phyloP scores from a whole-genome alignment of 2,888 invertebrate genomes.

The Pollenia amentaria region DNA sequence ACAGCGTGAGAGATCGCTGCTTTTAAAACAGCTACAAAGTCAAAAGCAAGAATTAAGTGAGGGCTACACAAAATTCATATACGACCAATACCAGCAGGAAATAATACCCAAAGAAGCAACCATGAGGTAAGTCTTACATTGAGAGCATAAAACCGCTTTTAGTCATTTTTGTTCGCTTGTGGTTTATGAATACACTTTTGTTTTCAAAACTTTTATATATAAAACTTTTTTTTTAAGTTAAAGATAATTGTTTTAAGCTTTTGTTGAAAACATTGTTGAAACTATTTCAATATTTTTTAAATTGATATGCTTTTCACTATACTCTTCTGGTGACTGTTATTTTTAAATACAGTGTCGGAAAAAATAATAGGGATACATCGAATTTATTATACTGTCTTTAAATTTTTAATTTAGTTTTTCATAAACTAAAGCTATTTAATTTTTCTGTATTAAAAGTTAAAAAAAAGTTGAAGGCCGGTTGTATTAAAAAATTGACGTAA shows the following conservation, averaged over 20 bases:
- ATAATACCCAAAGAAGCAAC: background rate
- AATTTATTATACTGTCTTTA: too few relatives aligned
- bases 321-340: too few relatives aligned
- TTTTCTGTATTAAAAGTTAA: too few relatives aligned
- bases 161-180: background rate
- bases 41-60: slow-evolving; percentile 40
- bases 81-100: slow-evolving; percentile 27
- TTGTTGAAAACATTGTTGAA: too few relatives aligned
- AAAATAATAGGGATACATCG: too few relatives aligned
- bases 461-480: too few relatives aligned
- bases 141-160: slow-evolving; percentile 22
- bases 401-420: too few relatives aligned
- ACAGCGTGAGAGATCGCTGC: slow-evolving; percentile 5
- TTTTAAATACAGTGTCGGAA: too few relatives aligned
- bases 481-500: too few relatives aligned
- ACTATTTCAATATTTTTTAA: too few relatives aligned
- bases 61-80: slow-evolving; percentile 21
- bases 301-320: too few relatives aligned
- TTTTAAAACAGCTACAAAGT: slow-evolving; percentile 36
- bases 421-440: too few relatives aligned
- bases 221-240: background rate
- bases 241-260: background rate
- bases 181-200: slow-evolving; percentile 32
- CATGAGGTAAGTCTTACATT: slow-evolving; percentile 43
- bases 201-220: background rate